Conservation (phyloP, 2,888 invertebrate species). For the Aplocera efformata region DNA sequence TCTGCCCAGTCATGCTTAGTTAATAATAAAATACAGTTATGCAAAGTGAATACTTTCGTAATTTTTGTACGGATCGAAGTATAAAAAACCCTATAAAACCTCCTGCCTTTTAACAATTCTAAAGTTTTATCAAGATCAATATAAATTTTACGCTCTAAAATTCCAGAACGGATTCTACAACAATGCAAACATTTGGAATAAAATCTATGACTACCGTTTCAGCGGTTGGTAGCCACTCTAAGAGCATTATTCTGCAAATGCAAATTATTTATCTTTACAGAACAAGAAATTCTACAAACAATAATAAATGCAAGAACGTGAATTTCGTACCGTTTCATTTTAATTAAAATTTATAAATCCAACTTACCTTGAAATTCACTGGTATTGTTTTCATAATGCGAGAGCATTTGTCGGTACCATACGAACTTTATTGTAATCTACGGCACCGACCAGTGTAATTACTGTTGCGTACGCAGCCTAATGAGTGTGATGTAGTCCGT, state of each 20-base stretch:
- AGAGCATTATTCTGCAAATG: too few species aligned
- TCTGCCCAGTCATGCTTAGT: too few species aligned
- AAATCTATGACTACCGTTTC: too few species aligned
- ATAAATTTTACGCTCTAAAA: too few species aligned
- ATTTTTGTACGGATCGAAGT: background rate
- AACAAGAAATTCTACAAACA: too few species aligned
- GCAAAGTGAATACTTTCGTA: background rate
- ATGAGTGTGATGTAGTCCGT: slow-evolving; percentile 9
- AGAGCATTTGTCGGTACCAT: slow-evolving; percentile 1
- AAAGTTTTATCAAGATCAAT: too few species aligned
- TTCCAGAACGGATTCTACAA: too few species aligned
- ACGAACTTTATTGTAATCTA: background rate
- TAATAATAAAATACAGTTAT: too few species aligned
- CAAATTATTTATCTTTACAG: too few species aligned
- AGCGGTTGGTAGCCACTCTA: too few species aligned
- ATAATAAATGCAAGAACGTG: too few species aligned
- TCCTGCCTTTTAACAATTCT: slow-evolving; percentile 10
- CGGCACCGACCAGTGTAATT: slow-evolving; percentile 13
- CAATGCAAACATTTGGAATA: too few species aligned
- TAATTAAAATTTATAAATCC: slow-evolving; percentile 9
- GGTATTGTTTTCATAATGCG: slow-evolving; percentile 8
- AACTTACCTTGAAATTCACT: slow-evolving; percentile 3
- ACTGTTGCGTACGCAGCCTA: slow-evolving; percentile 12
- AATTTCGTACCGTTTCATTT: background rate
- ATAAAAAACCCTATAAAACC: slow-evolving; percentile 23